Conservation (phyloP, 53 echinoderm and acorn worm species). For the Luidia sarsii region DNA sequence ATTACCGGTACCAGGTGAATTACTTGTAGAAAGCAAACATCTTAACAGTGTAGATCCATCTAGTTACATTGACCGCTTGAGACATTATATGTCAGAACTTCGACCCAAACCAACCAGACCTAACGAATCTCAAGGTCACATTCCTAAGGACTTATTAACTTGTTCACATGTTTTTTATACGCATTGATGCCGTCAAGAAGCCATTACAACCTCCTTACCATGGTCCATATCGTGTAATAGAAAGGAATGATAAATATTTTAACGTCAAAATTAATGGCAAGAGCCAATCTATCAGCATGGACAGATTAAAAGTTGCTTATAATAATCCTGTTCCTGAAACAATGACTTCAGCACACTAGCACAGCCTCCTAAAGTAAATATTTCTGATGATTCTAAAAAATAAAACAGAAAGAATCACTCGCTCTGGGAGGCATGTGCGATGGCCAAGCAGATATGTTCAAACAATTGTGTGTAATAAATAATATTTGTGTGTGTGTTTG, state of each 20-base stretch:
- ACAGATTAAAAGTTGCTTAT: no score
- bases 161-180: slow-evolving; percentile 64
- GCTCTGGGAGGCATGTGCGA: no score
- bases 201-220: slow-evolving; percentile 65
- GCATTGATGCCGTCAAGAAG: slow-evolving; percentile 45
- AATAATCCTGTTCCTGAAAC: no score
- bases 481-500: no score
- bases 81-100: slow-evolving; percentile 38
- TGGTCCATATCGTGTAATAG: slow-evolving; percentile 60
- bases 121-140: background rate
- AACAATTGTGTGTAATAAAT: no score
- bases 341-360: no score
- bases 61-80: slow-evolving; percentile 52
- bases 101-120: slow-evolving; percentile 31
- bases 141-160: slow-evolving; percentile 33
- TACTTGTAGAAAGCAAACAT: slow-evolving; percentile 29
- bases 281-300: no score
- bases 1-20: slow-evolving; percentile 67
- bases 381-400: no score
- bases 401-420: no score
- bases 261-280: background rate
- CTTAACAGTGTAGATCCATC: slow-evolving; percentile 23
- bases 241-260: slow-evolving; percentile 4
- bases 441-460: no score
- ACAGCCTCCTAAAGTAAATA: no score